phyloP scores from a whole-genome alignment of 2,888 invertebrate genomes.

The Dimorphilus gyrociliatus region DNA sequence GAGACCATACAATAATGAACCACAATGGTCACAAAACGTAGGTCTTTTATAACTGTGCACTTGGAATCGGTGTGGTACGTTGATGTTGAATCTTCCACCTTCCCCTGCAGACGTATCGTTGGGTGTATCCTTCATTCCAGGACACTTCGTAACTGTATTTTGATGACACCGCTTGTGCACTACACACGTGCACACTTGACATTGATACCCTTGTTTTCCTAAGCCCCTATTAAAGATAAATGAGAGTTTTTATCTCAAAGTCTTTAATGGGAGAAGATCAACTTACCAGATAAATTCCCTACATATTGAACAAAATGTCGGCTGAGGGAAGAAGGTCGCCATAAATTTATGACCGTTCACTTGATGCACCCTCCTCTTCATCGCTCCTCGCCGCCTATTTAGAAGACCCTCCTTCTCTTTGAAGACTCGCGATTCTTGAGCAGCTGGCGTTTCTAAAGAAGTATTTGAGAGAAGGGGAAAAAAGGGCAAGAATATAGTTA shows the following conservation, averaged over 20 bases:
- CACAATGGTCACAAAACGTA: constrained; percentile 97
- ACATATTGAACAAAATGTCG: constrained; percentile 98
- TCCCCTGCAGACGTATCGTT: constrained; percentile 32
- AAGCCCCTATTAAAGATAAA: constrained; percentile 33
- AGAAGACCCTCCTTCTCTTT: constrained; percentile 75
- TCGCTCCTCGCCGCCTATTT: constrained; percentile 86
- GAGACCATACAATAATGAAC: constrained; percentile 13
- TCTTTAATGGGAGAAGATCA: neutral
- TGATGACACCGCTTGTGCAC: constrained; percentile 98
- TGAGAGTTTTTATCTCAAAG: no score
- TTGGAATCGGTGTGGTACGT: constrained; percentile 79
- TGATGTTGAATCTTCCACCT: constrained; percentile 70
- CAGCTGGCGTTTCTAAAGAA: constrained; percentile 11
- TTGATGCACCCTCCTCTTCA: constrained; percentile 93
- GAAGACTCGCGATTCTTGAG: constrained; percentile 52
- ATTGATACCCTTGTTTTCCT: constrained; percentile 43
- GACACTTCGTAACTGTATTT: constrained; percentile 92
- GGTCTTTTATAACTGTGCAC: constrained; percentile 93
- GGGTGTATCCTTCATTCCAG: constrained; percentile 64
- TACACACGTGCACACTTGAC: constrained; percentile 84
- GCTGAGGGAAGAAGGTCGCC: constrained; percentile 95
- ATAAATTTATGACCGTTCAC: constrained; percentile 96
- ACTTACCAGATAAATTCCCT: constrained; percentile 90
- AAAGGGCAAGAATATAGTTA: no score
- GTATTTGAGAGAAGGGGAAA: no score